Conservation (phyloP, 2,888 invertebrate species). For the Coenonympha glycerion region DNA sequence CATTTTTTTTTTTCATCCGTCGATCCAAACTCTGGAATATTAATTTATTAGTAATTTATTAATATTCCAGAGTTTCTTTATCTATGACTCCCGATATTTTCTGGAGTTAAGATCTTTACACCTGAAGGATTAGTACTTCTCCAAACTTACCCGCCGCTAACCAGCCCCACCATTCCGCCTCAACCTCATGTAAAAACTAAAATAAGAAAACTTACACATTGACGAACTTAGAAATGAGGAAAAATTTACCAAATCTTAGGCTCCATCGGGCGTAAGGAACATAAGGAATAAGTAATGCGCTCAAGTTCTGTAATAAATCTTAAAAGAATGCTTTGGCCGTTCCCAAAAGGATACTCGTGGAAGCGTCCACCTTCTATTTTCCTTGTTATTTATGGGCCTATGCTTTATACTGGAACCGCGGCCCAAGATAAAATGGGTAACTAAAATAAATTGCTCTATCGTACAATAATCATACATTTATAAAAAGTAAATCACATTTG, state of each 20-base stretch:
- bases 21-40: too few species aligned
- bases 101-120: too few species aligned
- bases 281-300: conserved; percentile 74
- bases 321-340: conserved; percentile 74
- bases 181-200: neutral
- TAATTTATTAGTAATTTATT: too few species aligned
- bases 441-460: conserved; percentile 68
- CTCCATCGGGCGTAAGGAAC: conserved; percentile 57
- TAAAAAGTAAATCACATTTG: conserved; percentile 32
- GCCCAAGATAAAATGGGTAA: conserved; percentile 72
- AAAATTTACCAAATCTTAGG: conserved; percentile 31
- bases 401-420: conserved; percentile 71
- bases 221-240: neutral
- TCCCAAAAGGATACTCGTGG: conserved; percentile 75
- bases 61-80: too few species aligned
- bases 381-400: conserved; percentile 73
- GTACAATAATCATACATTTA: conserved; percentile 55
- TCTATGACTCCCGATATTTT: too few species aligned
- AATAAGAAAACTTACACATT: neutral
- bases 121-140: too few species aligned
- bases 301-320: conserved; percentile 75
- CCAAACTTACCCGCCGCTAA: too few species aligned
- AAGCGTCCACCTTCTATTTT: conserved; percentile 75
- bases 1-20: too few species aligned
- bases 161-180: too few species aligned